phyloP scores from a whole-genome alignment of 1,140 invertebrate species.

The roundworm (Caenorhabditis elegans) region WBcel235 BX284605.5:1243001-1243500 shows the following conservation, averaged over 20 bases:
- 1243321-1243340: no score
- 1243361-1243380: no score
- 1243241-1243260: background rate
- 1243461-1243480: background rate
- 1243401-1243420: constrained; percentile 2
- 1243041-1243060: background rate
- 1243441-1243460: background rate
- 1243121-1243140: background rate
- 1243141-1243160: background rate
- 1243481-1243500: background rate
- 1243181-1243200: background rate
- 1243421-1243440: background rate
- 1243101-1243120: no score
- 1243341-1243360: no score
- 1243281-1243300: background rate
- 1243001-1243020: background rate
- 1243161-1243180: no score
- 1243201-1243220: background rate
- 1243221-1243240: constrained; percentile 4
- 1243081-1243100: background rate
- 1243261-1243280: background rate
- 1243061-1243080: background rate
- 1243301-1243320: no score
- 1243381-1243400: constrained; percentile 1
- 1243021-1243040: background rate